These are phyloP conservation scores for Cygnus olor DNA, from an alignment of 2,797 vertebrate species.

Conservation along the genomic window DNA sequence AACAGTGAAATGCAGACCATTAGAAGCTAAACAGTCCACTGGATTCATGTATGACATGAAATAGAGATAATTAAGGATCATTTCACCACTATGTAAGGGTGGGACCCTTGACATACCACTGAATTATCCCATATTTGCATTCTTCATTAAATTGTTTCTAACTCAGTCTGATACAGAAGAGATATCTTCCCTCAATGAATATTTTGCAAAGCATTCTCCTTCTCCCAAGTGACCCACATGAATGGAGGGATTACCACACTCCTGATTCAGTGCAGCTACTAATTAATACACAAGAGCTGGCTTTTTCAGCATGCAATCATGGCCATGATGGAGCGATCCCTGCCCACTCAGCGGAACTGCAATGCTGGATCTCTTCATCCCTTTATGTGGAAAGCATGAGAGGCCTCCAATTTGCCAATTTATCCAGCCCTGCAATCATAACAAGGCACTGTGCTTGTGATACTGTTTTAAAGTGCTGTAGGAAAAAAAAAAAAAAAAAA, in stretches of 20 bases:
- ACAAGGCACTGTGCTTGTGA: neutral
- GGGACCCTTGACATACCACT: neutral
- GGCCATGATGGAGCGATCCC: rapidly evolving
- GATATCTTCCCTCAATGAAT: neutral
- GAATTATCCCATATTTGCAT: neutral
- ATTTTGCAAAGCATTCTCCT: neutral
- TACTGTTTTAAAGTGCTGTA: neutral
- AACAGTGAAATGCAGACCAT: neutral
- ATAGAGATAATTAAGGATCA: neutral
- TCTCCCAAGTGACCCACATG: neutral
- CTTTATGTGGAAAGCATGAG: neutral
- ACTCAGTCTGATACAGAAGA: neutral
- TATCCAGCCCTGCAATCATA: neutral
- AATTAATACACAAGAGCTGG: neutral
- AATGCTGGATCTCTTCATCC: neutral
- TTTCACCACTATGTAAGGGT: neutral
- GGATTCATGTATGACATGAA: neutral
- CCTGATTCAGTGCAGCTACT: neutral
- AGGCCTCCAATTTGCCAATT: neutral
- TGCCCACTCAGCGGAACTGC: neutral
- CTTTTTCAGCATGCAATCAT: neutral
- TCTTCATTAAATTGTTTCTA: slow-evolving; percentile 18
- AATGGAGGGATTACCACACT: neutral
- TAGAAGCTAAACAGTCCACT: neutral
- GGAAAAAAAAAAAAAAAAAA: neutral